Conservation (phyloP, 2,888 invertebrate genomes). For the Nomada fucata region DNA sequence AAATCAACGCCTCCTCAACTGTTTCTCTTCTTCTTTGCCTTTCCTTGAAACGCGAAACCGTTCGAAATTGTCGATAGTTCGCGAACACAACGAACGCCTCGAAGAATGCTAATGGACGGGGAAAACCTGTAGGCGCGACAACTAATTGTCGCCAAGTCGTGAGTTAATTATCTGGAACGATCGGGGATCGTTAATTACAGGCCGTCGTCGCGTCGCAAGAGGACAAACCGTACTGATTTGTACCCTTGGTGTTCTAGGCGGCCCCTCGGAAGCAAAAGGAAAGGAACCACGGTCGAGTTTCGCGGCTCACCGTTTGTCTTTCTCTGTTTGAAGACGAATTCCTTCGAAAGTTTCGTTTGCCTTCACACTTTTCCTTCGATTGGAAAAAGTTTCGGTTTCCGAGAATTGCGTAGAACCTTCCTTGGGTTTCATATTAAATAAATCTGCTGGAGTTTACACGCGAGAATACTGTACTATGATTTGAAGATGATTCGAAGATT, state of each 20-base stretch:
- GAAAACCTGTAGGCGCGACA: constrained; percentile 11
- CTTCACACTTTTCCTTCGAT: neutral
- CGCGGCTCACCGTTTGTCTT: constrained; percentile 32
- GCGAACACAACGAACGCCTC: neutral
- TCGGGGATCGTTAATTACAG: constrained; percentile 59
- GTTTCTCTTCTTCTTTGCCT: neutral
- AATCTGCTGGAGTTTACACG: too few relatives aligned
- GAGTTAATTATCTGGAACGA: constrained; percentile 62
- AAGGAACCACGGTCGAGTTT: constrained; percentile 38
- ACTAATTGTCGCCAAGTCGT: constrained; percentile 50
- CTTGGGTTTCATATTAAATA: too few relatives aligned
- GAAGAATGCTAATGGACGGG: constrained; percentile 27
- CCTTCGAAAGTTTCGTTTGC: constrained; percentile 3
- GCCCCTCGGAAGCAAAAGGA: constrained; percentile 29
- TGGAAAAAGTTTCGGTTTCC: neutral
- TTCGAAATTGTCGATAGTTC: neutral
- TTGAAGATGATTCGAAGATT: too few relatives aligned
- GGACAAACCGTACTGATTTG: constrained; percentile 38
- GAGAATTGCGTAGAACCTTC: too few relatives aligned
- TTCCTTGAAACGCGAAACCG: neutral
- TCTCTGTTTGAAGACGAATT: neutral
- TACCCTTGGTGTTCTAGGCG: constrained; percentile 5
- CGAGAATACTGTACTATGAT: too few relatives aligned
- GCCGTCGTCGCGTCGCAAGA: constrained; percentile 46
- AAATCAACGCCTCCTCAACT: constrained; percentile 8